A percentile compares a stretch with the other conserved stretches of the same genome.
phyloP scores from a whole-genome alignment of 1,140 invertebrate species.

The Leptopilina boulardi region DNA sequence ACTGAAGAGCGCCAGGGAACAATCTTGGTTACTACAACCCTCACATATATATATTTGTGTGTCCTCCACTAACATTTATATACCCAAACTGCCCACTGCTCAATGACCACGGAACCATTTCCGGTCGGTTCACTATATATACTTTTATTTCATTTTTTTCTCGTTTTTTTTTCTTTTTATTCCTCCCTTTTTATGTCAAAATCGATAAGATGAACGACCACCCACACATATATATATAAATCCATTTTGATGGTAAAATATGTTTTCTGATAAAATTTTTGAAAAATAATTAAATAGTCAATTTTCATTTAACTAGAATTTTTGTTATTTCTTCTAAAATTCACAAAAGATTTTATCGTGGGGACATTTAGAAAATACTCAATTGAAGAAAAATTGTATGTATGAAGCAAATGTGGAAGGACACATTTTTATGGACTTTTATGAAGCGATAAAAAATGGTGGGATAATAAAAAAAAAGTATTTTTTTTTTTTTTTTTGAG shows the following conservation, averaged over 20 bases:
- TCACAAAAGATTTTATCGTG: neutral
- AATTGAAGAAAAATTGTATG: too few species aligned
- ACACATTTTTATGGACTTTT: neutral
- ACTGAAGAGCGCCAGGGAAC: constrained; percentile 52
- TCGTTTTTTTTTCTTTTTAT: too few species aligned
- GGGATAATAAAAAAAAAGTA: neutral
- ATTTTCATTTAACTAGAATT: too few species aligned
- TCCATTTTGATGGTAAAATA: too few species aligned
- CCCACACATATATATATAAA: too few species aligned
- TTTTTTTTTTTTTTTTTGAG: too few species aligned
- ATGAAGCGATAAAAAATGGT: neutral
- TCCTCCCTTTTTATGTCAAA: neutral
- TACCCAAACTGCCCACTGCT: constrained; percentile 24
- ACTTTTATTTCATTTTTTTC: constrained; percentile 9
- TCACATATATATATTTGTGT: constrained; percentile 49
- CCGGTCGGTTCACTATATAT: neutral
- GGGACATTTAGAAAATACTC: neutral
- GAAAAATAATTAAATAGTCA: too few species aligned
- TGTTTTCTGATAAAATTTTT: too few species aligned
- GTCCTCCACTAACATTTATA: constrained; percentile 32
- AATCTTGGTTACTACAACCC: constrained; percentile 38
- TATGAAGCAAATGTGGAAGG: too few species aligned
- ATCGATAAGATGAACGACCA: neutral
- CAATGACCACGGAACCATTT: constrained; percentile 25
- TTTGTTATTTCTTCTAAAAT: too few species aligned